A percentile compares a stretch with the other conserved stretches of the same genome.
phyloP scores from a whole-genome alignment of 2,113 vertebrate species.

The Scalopus aquaticus region DNA sequence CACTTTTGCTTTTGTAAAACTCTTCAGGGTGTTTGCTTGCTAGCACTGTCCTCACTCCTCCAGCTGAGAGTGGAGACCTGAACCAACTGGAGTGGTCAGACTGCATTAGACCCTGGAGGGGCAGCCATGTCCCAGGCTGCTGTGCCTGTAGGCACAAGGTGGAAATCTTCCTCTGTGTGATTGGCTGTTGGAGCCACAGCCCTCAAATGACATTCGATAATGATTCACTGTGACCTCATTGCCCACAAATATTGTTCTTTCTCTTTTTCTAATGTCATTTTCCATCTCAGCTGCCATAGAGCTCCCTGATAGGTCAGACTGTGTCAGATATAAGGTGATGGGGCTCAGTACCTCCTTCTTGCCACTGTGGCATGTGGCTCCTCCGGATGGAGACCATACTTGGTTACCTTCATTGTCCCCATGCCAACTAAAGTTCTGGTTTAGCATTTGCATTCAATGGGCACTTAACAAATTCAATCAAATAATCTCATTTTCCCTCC shows the following conservation, averaged over 20 bases:
- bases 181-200: neutral
- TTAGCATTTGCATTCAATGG: neutral
- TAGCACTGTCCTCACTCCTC: neutral
- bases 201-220: neutral
- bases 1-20: neutral
- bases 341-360: neutral
- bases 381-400: neutral
- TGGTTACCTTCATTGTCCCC: neutral
- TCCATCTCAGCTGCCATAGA: neutral
- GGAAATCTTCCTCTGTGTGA: neutral
- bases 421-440: neutral
- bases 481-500: neutral
- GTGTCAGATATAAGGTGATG: fast-evolving
- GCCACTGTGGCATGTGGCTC: neutral
- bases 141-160: neutral
- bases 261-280: neutral
- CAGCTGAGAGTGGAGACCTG: neutral
- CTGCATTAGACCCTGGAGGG: neutral
- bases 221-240: neutral
- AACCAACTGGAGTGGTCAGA: neutral
- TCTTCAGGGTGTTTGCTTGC: neutral
- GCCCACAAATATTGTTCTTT: fast-evolving
- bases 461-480: neutral
- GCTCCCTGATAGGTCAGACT: neutral
- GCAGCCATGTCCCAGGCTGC: neutral